These are phyloP conservation scores for Xenopus tropicalis DNA, from an alignment of 2,113 vertebrate genomes.

Conservation along the genomic window DNA sequence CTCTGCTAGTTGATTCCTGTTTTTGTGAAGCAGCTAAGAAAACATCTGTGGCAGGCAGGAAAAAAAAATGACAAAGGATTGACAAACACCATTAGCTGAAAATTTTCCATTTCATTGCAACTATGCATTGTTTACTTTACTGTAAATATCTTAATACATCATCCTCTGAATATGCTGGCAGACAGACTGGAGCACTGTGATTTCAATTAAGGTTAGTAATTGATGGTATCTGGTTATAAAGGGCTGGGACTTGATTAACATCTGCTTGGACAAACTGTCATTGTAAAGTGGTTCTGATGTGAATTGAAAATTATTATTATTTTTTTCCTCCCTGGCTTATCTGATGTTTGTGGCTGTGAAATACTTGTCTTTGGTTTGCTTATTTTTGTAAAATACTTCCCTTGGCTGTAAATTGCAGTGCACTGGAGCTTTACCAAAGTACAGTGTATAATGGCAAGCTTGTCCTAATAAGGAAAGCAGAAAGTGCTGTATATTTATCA, in stretches of 20 bases:
- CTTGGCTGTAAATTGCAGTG: conserved; percentile 73
- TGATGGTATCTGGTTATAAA: conserved; percentile 80
- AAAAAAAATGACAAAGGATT: conserved; percentile 86
- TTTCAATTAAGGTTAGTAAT: conserved; percentile 89
- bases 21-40: conserved; percentile 97
- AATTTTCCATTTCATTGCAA: conserved; percentile 90
- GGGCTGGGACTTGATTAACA: conserved; percentile 82
- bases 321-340: conserved; percentile 63
- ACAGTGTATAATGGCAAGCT: conserved; percentile 70
- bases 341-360: conserved; percentile 78
- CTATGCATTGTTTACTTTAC: conserved; percentile 92
- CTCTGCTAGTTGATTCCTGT: conserved; percentile 98
- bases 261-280: conserved; percentile 86
- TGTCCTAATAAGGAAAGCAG: conserved; percentile 79
- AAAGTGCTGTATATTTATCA: conserved; percentile 66
- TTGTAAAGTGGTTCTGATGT: conserved; percentile 84
- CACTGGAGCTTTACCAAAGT: conserved; percentile 73
- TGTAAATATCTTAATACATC: conserved; percentile 85
- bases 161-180: conserved; percentile 76
- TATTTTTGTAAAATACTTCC: conserved; percentile 74
- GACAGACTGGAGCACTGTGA: conserved; percentile 74
- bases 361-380: conserved; percentile 78
- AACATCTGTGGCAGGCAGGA: conserved; percentile 98
- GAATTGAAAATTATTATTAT: conserved; percentile 75
- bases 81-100: conserved; percentile 95